Base-by-base conservation (phyloP, 2,888 invertebrate species). In the Meandrusa payeni region DNA sequence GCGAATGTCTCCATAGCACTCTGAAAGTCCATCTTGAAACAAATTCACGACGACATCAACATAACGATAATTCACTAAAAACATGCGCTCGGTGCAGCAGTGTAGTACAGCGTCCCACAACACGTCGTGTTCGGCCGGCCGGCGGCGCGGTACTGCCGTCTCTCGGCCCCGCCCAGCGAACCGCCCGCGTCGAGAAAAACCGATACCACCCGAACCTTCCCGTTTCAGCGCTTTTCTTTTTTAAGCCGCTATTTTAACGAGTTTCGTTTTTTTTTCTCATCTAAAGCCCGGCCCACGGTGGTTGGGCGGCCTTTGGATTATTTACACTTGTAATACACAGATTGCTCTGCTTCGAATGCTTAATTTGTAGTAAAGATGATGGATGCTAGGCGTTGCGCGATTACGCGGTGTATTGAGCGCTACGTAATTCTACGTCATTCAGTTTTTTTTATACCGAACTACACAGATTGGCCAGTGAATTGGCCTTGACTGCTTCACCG, bases 1-100 rank as follows among this genome's bases (percentile, higher is more conserved):
- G 97, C 97, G 83, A 97, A 97, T 62, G 97, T 97, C 90, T 97
- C 97, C 97, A 97, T 97, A 65, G 97, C 97, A 92, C 97, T 97
- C 91, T 97, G 96, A 92, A 97, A 97, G 94, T 97, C 97, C 97
- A 97, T 97, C 76, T 83, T 83, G 73, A 59, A 64, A 60, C 64
- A 52, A 49, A 75, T 68, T 82, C 82, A 86, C 83, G 77, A 73
- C 71, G 85, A 83, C 76, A 82, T 83, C 72, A 76, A 77, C 80
- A 87, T 85, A 83, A 78, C 86, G 86, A 76, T 69, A 72, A 64
- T 70, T 75, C 72, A 79, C 78, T 71, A 62, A 36, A n/a, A 69
- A 69, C 80, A 76, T 76, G 76, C 70, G 78, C 71, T 67, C 74
- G 65, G 56, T 55, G 64, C 63, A 60, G 56, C 54, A 59, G 55